Conservation (phyloP, 2,797 vertebrate genomes). For the Calcarius lapponicus region DNA sequence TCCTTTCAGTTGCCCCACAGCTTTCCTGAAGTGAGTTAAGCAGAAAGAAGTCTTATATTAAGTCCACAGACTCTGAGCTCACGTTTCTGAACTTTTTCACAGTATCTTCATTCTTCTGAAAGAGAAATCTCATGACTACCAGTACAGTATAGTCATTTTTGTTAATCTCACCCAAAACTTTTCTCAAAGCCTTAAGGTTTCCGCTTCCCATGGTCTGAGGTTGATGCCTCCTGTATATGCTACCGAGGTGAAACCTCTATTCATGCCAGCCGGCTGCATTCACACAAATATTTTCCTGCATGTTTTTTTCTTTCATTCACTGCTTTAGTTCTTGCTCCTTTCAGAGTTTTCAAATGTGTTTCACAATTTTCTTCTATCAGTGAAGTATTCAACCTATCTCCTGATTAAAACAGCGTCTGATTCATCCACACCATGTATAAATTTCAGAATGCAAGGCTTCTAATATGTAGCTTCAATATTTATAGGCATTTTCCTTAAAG, state of each 20-base stretch:
- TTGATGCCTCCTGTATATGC: neutral
- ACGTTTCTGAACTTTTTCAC: neutral
- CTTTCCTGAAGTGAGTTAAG: neutral
- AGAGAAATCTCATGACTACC: neutral
- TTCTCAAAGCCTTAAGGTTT: neutral
- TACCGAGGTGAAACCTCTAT: neutral
- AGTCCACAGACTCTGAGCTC: neutral
- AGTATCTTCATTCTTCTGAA: neutral
- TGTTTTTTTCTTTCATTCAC: neutral
- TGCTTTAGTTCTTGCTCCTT: neutral
- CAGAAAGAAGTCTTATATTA: neutral
- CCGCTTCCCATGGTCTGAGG: neutral
- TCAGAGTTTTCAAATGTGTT: neutral
- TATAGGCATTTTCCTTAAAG: neutral
- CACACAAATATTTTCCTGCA: neutral
- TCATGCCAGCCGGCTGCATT: neutral
- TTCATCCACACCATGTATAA: neutral
- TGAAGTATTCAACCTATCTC: neutral
- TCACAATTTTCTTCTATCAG: neutral
- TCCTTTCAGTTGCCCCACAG: neutral
- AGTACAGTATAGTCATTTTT: neutral
- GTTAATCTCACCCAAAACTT: neutral
- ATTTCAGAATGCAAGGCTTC: neutral
- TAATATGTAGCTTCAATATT: neutral
- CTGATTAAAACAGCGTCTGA: neutral